These are phyloP conservation scores for Halocaridina rubra DNA, from an alignment of 2,888 invertebrate species.

Conservation along the genomic window DNA sequence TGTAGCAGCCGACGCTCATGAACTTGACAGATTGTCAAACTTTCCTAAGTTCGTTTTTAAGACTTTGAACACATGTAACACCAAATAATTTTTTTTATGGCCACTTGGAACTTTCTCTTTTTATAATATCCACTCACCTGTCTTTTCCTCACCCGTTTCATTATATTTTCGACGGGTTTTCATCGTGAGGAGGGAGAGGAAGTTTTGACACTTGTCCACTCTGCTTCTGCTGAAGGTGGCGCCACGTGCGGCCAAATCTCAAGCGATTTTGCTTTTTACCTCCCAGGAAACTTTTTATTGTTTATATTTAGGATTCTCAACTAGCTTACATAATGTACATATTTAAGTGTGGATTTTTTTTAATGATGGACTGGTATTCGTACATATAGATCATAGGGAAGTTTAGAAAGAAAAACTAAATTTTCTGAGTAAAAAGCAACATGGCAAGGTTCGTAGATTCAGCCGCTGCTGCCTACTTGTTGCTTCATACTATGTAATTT, in stretches of 20 bases:
- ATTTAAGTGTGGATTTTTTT: too few relatives aligned
- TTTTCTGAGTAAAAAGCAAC: too few relatives aligned
- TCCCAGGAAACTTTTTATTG: not conserved
- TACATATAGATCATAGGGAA: too few relatives aligned
- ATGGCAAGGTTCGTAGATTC: too few relatives aligned
- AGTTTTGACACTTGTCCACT: conserved; percentile 37
- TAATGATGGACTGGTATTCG: too few relatives aligned
- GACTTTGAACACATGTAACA: not conserved
- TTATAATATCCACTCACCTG: not conserved
- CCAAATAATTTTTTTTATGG: too few relatives aligned
- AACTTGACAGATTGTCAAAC: conserved; percentile 35
- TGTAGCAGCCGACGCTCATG: conserved; percentile 46
- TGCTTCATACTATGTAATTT: conserved; percentile 28
- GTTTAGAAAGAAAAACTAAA: too few relatives aligned
- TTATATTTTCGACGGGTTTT: conserved; percentile 43
- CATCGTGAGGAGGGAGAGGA: conserved; percentile 15
- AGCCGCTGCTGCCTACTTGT: conserved; percentile 34
- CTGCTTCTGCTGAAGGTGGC: conserved; percentile 35
- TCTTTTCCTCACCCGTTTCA: not conserved
- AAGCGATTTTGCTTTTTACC: not conserved
- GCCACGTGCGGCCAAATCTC: conserved; percentile 13
- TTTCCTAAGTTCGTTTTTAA: not conserved
- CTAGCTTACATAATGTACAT: too few relatives aligned
- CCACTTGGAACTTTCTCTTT: too few relatives aligned
- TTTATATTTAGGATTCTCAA: too few relatives aligned